Conservation (phyloP, 2,113 vertebrate species). For the Piaya cayana region DNA sequence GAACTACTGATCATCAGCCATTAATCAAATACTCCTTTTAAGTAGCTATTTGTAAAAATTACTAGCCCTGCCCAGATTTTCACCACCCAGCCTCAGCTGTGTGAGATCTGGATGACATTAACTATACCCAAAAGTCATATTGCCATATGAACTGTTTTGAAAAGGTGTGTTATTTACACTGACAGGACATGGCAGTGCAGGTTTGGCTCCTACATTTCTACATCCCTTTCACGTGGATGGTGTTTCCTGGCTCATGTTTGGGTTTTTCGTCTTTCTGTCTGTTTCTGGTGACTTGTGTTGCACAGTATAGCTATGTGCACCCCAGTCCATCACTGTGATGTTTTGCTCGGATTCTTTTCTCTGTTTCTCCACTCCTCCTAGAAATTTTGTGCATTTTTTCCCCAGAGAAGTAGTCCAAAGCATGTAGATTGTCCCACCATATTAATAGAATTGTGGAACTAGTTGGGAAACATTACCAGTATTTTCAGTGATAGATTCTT, state of each 20-base stretch:
- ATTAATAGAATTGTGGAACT: not conserved
- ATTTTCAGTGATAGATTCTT: not conserved
- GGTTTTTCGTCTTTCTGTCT: not conserved
- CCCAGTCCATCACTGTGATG: no score
- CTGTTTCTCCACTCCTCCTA: not conserved
- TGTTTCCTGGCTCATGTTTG: not conserved
- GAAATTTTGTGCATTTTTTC: not conserved
- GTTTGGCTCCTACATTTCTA: not conserved
- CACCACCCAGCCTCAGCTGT: not conserved
- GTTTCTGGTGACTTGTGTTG: not conserved
- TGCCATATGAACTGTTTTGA: not conserved
- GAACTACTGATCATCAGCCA: not conserved
- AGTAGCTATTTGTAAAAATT: not conserved
- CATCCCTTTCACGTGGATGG: rapidly evolving
- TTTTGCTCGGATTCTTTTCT: not conserved
- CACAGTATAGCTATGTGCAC: rapidly evolving
- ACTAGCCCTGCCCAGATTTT: not conserved
- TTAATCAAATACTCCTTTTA: not conserved
- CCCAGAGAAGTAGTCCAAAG: not conserved
- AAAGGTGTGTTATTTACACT: not conserved
- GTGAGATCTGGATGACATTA: not conserved
- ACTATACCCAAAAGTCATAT: not conserved
- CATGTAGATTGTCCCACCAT: not conserved
- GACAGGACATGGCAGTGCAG: not conserved
- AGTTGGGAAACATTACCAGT: not conserved